Conservation (phyloP, 2,888 invertebrate genomes). For the Geotrupes spiniger region DNA sequence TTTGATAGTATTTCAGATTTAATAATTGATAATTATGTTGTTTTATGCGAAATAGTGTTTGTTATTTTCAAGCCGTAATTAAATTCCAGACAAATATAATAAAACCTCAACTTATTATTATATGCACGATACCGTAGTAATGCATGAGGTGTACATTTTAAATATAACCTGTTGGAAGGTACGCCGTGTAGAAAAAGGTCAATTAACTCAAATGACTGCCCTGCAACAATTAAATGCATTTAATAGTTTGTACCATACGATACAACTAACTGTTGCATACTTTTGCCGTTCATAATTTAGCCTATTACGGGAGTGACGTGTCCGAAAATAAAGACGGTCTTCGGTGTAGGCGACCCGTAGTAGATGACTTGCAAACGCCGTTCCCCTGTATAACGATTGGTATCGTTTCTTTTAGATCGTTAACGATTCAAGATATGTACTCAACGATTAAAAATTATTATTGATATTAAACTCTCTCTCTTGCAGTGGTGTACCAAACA, state of each 20-base stretch:
- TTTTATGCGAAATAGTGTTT: no score
- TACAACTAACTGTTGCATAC: conserved; percentile 25
- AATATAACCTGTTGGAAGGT: conserved; percentile 7
- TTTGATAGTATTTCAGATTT: no score
- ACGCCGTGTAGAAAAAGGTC: conserved; percentile 29
- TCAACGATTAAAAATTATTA: conserved; percentile 6
- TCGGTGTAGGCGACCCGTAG: conserved; percentile 3
- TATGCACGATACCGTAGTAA: background rate
- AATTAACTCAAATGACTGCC: conserved; percentile 33
- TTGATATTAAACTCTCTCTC: background rate
- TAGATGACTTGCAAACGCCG: conserved; percentile 7
- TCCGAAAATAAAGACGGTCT: background rate
- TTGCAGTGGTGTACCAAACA: no score
- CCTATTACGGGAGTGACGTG: conserved; percentile 1
- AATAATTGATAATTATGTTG: no score
- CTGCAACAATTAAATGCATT: conserved; percentile 32
- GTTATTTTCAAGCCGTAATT: no score
- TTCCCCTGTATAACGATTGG: conserved; percentile 4
- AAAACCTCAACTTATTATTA: no score
- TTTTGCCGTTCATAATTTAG: conserved; percentile 8
- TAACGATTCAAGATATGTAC: conserved; percentile 13
- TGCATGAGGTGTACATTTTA: background rate
- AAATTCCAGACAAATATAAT: no score
- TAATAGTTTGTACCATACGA: conserved; percentile 31
- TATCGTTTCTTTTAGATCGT: conserved; percentile 8